These are phyloP conservation scores for Diploptera punctata DNA, from an alignment of 2,888 invertebrate genomes.

Conservation along the genomic window DNA sequence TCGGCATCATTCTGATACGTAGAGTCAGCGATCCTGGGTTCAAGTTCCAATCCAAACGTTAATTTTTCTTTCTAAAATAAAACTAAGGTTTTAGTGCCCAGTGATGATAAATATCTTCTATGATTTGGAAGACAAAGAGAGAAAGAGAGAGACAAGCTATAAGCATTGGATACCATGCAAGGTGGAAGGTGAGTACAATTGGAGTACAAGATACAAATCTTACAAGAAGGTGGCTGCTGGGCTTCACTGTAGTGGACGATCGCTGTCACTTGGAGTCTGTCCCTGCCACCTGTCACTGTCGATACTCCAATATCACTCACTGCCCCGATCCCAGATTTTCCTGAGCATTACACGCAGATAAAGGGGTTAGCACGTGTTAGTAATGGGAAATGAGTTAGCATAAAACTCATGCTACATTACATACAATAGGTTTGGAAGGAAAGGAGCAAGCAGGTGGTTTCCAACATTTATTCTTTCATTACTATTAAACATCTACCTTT, in stretches of 20 bases:
- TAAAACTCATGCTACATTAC: background rate
- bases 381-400: conserved; percentile 48
- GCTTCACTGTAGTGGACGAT: conserved; percentile 49
- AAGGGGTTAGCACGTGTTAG: conserved; percentile 44
- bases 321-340: background rate
- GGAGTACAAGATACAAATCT: conserved; percentile 3
- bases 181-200: background rate
- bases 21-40: too few species aligned
- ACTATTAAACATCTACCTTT: too few species aligned
- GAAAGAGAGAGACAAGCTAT: background rate
- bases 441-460: too few species aligned
- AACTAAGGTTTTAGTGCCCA: too few species aligned
- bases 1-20: too few species aligned
- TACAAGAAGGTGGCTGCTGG: conserved; percentile 16
- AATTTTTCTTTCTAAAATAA: too few species aligned
- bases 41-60: too few species aligned
- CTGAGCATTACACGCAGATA: conserved; percentile 13
- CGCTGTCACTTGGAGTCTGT: conserved; percentile 48
- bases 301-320: conserved; percentile 1
- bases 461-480: too few species aligned
- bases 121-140: too few species aligned
- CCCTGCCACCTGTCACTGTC: conserved; percentile 48
- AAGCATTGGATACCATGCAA: background rate
- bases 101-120: too few species aligned
- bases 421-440: too few species aligned